Base-by-base conservation (phyloP, 2,888 invertebrate genomes). In the Mactromeris polynyma region DNA sequence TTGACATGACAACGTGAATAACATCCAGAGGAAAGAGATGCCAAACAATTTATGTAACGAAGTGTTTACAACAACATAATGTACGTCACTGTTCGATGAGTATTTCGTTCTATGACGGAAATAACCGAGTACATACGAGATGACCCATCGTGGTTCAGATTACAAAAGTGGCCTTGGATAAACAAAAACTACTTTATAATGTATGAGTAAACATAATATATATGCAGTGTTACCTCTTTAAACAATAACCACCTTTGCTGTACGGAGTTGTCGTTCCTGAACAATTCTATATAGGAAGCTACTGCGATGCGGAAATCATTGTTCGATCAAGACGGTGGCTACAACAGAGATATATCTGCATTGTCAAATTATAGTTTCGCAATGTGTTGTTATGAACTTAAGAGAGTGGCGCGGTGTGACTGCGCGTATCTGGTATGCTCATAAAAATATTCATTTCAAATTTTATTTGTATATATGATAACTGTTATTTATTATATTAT, bases 401-500 rank as follows among this genome's bases (percentile, higher is more conserved):
- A 7, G 46, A 46, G 6, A 17, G 46, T 11, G 46, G 46, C 14
- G 46, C 17, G 14, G 14, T 17, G 46, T 46, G 46, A 46, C 3
- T 46, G 17, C 46, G 46, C 46, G 14, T 46, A 46, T n/a, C 0
- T 21, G n/a, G 54, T 54, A 54, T 54, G 54, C 54, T 54, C 54
- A 64, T 64, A 26, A 26, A 64, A n/a, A 64, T 26, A 64, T 64
- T 64, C 3, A 64, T 64, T 26, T 64, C 26, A 64, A n/a, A 26
- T 64, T 64, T 64, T 64, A 26, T 64, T 26, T 64, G 58, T 64
- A 64, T 64, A 64, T 64, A 64, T 64, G 58, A 64, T 64, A 26
- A 64, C 26, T 64, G 26, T 26, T 64, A 64, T 64, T 64, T 64
- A 64, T 64, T 26, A 17, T 46, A 64, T 64, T n/a, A 64, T 26